Evolutionary conservation across 2,113 vertebrate genomes (phyloP), one percentile per base, ranked within the genome.

Genomic region (Vicugna pacos): DNA sequence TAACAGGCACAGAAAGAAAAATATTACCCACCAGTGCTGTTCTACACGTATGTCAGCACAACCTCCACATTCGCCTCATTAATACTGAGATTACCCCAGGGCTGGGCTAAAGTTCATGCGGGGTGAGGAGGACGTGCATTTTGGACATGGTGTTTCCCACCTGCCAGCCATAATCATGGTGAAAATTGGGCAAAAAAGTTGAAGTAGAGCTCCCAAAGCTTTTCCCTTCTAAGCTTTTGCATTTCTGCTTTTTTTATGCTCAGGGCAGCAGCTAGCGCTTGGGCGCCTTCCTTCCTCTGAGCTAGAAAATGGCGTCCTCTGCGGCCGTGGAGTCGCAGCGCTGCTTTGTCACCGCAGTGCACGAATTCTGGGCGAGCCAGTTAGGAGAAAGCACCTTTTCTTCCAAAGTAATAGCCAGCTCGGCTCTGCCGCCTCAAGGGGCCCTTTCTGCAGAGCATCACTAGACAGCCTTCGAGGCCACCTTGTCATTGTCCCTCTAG

Each of bases 1-100:
- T 90, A 90, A 72, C 70, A 62, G 79, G 38, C 95, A 77, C 62
- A 73, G 88, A 64, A 38, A 54, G 60, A 58, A 70, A 90, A 80
- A 12, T 32, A 28, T 38, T n/a, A 7, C 48, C 90, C 73, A 0
- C 88, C 46, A 69, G 12, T 20, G 52, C 69, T 52, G 38, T 6
- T 8, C 32, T 28, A 0, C 91, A 38, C 5, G 14, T 26, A 3
- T 91, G 88, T 65, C 80, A 54, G 83, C 69, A 20, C 9, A 38
- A 14, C 65, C 85, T 67, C 56, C 2, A 38, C 62, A 15, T 9
- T 26, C 0, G 0, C 67, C 28, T 42, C 0, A 13, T 32, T 6
- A 6, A 11, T 3, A 9, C 13, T 30, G 26, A 73, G 69, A 15
- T 81, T 6, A 11, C 64, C 72, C 67, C 0, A 3, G 19, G 17